These are phyloP conservation scores for Diaperis boleti DNA, from an alignment of 2,888 invertebrate species.

Conservation along the genomic window DNA sequence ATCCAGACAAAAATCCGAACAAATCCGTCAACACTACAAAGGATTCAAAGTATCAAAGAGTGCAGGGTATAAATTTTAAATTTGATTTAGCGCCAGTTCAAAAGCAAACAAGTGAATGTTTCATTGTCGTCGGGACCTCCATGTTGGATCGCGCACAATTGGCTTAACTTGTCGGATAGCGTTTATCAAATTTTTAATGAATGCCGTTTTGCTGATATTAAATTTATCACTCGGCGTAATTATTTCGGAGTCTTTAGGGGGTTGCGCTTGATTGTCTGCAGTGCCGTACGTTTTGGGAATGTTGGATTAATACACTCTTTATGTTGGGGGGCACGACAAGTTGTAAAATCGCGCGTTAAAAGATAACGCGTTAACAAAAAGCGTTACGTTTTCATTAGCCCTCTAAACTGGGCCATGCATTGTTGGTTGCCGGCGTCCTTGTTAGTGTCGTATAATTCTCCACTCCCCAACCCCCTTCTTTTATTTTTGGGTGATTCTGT, in stretches of 20 bases:
- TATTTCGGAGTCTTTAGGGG: background rate
- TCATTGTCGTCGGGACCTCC: constrained; percentile 55
- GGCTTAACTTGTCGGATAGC: constrained; percentile 63
- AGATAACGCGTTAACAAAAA: no score
- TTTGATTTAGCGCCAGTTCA: constrained; percentile 63
- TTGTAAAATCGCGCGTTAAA: no score
- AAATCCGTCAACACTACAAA: constrained; percentile 61
- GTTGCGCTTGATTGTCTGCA: background rate
- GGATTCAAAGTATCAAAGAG: constrained; percentile 63
- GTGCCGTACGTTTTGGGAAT: no score
- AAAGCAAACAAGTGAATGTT: constrained; percentile 64
- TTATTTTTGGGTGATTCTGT: no score
- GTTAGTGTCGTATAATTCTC: no score
- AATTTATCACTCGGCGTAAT: constrained; percentile 34
- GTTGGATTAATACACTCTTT: no score
- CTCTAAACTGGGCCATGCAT: no score
- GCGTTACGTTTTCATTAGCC: no score
- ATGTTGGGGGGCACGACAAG: no score
- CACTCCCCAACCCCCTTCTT: no score
- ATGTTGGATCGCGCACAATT: constrained; percentile 61
- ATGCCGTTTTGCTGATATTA: constrained; percentile 44
- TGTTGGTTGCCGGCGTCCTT: no score
- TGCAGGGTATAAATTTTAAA: constrained; percentile 65
- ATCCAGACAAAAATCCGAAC: constrained; percentile 62
- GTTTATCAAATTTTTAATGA: constrained; percentile 60